Base-by-base conservation (phyloP, 2,888 invertebrate genomes). In the Graphium colonna region DNA sequence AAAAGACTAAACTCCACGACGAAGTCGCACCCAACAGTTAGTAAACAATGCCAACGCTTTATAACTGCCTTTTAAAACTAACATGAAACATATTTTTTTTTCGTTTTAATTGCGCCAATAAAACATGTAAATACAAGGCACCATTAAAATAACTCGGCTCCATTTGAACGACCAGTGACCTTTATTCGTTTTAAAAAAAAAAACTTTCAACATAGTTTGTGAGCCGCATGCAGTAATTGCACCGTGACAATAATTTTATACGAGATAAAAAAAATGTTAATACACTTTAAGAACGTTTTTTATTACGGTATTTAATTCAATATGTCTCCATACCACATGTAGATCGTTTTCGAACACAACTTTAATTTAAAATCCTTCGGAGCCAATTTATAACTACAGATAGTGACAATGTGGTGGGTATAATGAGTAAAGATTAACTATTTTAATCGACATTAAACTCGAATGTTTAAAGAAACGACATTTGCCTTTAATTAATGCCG, bases 351-450 rank as follows among this genome's bases (percentile, higher is more conserved):
- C 18, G 18, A 18, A 18, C 21, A n/a, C 36, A 16, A 42, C 46
- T 42, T 26, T 52, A 52, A 52, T 52, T 42, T 48, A 38, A 52
- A 52, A 52, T 47, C 1, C 42, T 26, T 41, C 36, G 15, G 36
- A 46, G 12, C 28, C 15, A 39, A 46, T 42, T 41, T 21, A 47
- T 16, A 42, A 26, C 21, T 47, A 12, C 41, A 44, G 38, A 52
- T 45, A 52, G 36, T 18, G 43, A 28, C 47, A 39, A 43, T 42
- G 48, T 13, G 43, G 39, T 28, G 18, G 17, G 38, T 26, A 47
- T 48, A 47, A 48, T 36, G 33, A 44, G 21, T 42, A 7, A 36
- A 48, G 43, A 42, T 43, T 53, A 44, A 53, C 53, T 31, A 49
- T 49, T 53, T 49, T 31, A 53, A 48, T 28, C 31, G 52, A n/a